Conservation (phyloP, 2,888 invertebrate species). For the Brenthis ino region DNA sequence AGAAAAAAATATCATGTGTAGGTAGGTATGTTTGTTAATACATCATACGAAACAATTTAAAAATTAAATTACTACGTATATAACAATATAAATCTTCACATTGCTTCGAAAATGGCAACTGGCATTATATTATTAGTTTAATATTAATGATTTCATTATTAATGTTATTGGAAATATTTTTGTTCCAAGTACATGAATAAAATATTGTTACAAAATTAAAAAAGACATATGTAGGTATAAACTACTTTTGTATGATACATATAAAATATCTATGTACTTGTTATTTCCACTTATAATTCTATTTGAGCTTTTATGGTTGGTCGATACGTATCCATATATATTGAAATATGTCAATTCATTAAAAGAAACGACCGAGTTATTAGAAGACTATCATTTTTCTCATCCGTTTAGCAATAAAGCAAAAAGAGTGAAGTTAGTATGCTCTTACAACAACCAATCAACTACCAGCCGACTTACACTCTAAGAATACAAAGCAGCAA, state of each 20-base stretch:
- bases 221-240: too few species aligned
- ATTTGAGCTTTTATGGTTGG: neutral
- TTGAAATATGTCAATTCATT: constrained; percentile 22
- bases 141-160: too few species aligned
- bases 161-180: too few species aligned
- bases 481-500: constrained; percentile 37
- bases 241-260: too few species aligned
- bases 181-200: too few species aligned
- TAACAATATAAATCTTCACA: too few species aligned
- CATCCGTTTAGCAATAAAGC: constrained; percentile 29
- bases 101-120: too few species aligned
- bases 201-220: too few species aligned
- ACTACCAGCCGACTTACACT: constrained; percentile 34
- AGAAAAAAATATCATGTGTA: constrained; percentile 7
- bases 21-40: neutral
- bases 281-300: neutral
- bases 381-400: constrained; percentile 30
- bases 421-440: constrained; percentile 36
- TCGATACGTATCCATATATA: constrained; percentile 8
- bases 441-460: constrained; percentile 40
- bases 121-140: too few species aligned
- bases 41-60: neutral
- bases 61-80: neutral
- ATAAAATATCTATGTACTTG: too few species aligned
- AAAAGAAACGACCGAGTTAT: constrained; percentile 29